These are phyloP conservation scores for Chaenodraco wilsoni DNA, from an alignment of 2,797 vertebrate genomes.

Conservation along the genomic window DNA sequence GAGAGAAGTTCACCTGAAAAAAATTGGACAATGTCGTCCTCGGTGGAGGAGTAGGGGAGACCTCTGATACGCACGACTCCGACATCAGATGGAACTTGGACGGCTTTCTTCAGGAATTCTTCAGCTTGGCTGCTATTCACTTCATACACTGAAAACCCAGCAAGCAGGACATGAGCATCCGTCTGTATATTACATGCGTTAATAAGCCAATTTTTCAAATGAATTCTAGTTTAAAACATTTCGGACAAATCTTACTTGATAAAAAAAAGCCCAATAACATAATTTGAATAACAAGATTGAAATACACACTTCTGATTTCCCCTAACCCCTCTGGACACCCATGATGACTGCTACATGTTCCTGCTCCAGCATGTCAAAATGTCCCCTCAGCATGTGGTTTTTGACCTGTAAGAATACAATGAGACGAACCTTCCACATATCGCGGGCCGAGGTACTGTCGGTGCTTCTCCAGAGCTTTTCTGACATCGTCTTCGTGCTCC, in stretches of 20 bases:
- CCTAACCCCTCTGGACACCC: too few species aligned
- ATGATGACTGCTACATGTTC: neutral
- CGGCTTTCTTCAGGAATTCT: conserved; percentile 78
- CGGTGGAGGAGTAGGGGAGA: conserved; percentile 87
- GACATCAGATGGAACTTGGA: conserved; percentile 50
- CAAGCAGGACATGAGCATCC: neutral
- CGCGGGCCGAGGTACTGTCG: conserved; percentile 91
- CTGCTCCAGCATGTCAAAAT: neutral
- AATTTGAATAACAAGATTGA: too few species aligned
- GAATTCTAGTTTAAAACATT: too few species aligned
- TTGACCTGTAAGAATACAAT: neutral
- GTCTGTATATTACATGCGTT: neutral
- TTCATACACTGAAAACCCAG: conserved; percentile 86
- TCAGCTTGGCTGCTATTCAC: conserved; percentile 90
- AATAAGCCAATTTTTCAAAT: too few species aligned
- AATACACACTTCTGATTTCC: too few species aligned
- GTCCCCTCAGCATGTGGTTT: neutral
- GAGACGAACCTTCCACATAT: conserved; percentile 90
- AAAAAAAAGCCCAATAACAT: too few species aligned
- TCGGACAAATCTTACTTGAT: too few species aligned
- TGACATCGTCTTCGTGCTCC: conserved; percentile 89
- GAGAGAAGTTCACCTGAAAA: conserved; percentile 85
- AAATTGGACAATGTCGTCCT: conserved; percentile 87
- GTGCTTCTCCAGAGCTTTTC: conserved; percentile 92
- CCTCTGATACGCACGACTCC: conserved; percentile 89